phyloP scores from a whole-genome alignment of 2,113 vertebrate species.

The Jacana jacana region DNA sequence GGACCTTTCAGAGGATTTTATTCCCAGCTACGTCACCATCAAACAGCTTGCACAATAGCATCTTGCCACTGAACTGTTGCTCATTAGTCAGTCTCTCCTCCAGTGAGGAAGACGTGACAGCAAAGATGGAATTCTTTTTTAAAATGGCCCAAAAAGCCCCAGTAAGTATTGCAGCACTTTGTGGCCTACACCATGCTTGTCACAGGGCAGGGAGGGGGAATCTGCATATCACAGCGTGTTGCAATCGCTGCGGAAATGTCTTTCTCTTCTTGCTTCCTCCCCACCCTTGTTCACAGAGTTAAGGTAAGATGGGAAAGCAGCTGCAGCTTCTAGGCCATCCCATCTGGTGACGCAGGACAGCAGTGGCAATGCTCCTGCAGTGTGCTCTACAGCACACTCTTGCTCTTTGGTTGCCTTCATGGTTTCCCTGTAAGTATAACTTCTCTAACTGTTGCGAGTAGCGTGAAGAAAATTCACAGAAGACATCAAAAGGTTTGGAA shows the following conservation, averaged over 20 bases:
- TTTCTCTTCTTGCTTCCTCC: slow-evolving; percentile 19
- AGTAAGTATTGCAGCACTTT: slow-evolving; percentile 20
- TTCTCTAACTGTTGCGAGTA: background rate
- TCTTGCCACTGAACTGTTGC: background rate
- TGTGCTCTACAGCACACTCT: background rate
- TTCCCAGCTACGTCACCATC: background rate
- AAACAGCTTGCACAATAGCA: slow-evolving; percentile 34
- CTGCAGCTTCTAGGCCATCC: background rate
- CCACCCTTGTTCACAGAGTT: background rate
- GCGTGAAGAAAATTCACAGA: background rate
- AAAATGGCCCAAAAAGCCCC: background rate
- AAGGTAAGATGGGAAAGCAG: slow-evolving; percentile 1
- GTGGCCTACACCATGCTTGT: slow-evolving; percentile 30
- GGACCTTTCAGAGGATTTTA: background rate
- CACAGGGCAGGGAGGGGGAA: slow-evolving; percentile 38
- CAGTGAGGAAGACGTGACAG: background rate
- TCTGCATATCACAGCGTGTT: background rate
- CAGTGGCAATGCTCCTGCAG: background rate
- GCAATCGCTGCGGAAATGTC: background rate
- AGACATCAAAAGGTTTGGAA: background rate
- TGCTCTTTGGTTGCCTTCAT: background rate
- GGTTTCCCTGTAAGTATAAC: background rate
- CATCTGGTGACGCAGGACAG: background rate
- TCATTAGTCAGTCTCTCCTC: slow-evolving; percentile 34
- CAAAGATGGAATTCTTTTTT: background rate